Evolutionary conservation across 1,140 invertebrate genomes (phyloP).

Genomic region (Nasonia giraulti): DNA sequence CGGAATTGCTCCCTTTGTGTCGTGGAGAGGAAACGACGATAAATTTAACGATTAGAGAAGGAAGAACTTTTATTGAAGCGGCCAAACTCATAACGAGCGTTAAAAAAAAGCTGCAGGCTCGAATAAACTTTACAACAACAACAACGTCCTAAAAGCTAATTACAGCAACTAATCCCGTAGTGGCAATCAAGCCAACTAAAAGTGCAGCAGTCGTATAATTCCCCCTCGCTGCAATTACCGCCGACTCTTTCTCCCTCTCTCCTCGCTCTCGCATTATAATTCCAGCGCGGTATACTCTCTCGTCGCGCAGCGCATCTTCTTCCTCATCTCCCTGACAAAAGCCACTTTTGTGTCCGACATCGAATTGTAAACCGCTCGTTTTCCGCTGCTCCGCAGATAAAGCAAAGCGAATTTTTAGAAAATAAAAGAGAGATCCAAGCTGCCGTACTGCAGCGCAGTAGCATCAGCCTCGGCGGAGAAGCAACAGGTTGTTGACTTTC

Average conservation of each 20-base stretch:
- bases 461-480: neutral
- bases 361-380: conserved; percentile 16
- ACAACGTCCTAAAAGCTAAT: neutral
- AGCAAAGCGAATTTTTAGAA: conserved; percentile 25
- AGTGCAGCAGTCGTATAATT: conserved; percentile 1
- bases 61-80: neutral
- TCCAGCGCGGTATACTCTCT: neutral
- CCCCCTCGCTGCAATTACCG: neutral
- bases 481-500: conserved; percentile 25
- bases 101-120: neutral
- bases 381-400: conserved; percentile 23
- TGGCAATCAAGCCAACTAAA: neutral
- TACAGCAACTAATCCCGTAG: neutral
- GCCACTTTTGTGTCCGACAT: conserved; percentile 5
- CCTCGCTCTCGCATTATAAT: neutral
- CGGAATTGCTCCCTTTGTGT: neutral
- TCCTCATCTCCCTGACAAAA: neutral
- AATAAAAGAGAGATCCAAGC: conserved; percentile 16
- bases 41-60: neutral
- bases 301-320: neutral
- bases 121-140: neutral
- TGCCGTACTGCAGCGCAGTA: neutral
- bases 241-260: neutral
- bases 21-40: neutral
- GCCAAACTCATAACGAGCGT: neutral